Percentiles rank a stretch among this genome's conserved stretches.
Evolutionary conservation across 2,797 vertebrate genomes (phyloP).

Genomic region (Paratrypauchen microcephalus): DNA sequence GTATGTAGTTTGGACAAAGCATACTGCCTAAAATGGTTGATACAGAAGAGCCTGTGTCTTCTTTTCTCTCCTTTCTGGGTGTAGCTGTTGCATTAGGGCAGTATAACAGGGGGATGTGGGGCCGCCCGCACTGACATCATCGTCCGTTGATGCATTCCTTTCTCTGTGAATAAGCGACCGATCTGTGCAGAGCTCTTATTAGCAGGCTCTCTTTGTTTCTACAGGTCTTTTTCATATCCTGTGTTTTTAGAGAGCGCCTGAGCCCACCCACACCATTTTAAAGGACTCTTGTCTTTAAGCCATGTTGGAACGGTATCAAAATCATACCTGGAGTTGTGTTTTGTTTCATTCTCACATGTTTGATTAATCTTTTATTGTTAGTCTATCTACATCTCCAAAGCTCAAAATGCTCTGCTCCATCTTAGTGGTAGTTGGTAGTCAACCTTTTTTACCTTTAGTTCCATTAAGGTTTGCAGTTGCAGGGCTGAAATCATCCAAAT

Average conservation of each 20-base stretch:
- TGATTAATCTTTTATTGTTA: no score
- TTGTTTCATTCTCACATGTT: no score
- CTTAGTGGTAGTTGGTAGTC: no score
- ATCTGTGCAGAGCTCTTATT: constrained; percentile 23
- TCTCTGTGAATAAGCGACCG: constrained; percentile 56
- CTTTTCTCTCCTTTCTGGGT: constrained; percentile 6
- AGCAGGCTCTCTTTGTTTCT: constrained; percentile 40
- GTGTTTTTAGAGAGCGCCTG: constrained; percentile 1
- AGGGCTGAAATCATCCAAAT: no score
- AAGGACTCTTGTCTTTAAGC: no score
- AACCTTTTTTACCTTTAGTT: no score
- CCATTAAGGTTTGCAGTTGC: no score
- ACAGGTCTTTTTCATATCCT: constrained; percentile 31
- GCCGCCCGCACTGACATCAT: constrained; percentile 67
- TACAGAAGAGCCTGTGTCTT: not conserved
- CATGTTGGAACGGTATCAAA: no score
- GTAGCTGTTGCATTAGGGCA: constrained; percentile 38
- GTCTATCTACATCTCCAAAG: no score
- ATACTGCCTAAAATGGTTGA: not conserved
- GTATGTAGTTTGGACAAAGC: not conserved
- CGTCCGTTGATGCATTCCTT: constrained; percentile 65
- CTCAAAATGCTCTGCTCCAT: no score
- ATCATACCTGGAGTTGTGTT: no score
- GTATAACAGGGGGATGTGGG: constrained; percentile 43
- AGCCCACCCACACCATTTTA: constrained; percentile 33